These are phyloP conservation scores for Bufo gargarizans DNA, from an alignment of 2,113 vertebrate genomes.

Conservation along the genomic window DNA sequence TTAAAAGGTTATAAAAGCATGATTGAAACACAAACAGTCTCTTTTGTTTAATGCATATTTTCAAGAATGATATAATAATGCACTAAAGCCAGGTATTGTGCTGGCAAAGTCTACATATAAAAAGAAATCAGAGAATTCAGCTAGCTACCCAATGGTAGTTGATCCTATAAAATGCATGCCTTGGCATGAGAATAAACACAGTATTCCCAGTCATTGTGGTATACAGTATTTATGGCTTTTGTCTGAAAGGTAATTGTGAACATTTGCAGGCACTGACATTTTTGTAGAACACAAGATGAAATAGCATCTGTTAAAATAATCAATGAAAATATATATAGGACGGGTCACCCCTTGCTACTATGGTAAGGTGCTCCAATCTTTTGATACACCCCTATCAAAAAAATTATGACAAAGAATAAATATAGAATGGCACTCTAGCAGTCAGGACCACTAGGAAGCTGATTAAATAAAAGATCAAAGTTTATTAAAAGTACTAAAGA, in stretches of 20 bases:
- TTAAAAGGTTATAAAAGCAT: conserved; percentile 18
- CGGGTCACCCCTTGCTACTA: too few species aligned
- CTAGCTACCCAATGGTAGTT: not conserved
- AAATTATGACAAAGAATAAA: too few species aligned
- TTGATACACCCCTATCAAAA: too few species aligned
- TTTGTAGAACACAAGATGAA: not conserved
- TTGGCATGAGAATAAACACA: not conserved
- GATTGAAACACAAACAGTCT: not conserved
- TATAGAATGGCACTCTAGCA: too few species aligned
- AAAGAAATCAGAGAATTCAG: not conserved
- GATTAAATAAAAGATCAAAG: too few species aligned
- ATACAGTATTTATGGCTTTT: not conserved
- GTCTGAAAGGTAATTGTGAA: not conserved
- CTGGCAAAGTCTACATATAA: conserved; percentile 24
- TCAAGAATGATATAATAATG: conserved; percentile 19
- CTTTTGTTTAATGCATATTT: conserved; percentile 14
- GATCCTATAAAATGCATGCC: not conserved
- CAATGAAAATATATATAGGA: too few species aligned
- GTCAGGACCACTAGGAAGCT: too few species aligned
- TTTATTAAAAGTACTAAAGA: too few species aligned
- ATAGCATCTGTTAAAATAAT: not conserved
- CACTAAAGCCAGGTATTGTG: conserved; percentile 14
- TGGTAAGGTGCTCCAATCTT: too few species aligned
- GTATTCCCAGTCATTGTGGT: not conserved
- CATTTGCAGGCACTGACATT: not conserved